phyloP scores from a whole-genome alignment of 1,140 invertebrate genomes.

The Helicoverpa zea region DNA sequence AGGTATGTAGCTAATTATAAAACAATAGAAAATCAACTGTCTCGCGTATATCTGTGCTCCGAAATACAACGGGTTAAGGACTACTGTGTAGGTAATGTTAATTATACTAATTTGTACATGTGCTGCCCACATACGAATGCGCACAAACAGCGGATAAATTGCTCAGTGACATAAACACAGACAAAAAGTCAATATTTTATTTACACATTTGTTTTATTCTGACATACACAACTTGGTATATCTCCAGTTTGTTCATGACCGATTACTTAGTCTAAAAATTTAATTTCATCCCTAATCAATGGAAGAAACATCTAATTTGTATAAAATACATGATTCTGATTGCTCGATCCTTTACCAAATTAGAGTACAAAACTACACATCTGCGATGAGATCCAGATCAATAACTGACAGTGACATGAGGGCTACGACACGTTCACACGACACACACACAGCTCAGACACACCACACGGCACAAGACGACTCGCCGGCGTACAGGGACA shows the following conservation, averaged over 20 bases:
- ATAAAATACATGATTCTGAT: constrained; percentile 85
- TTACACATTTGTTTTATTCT: constrained; percentile 82
- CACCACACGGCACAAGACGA: constrained; percentile 51
- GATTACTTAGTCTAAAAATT: constrained; percentile 77
- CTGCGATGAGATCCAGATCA: constrained; percentile 82
- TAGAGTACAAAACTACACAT: constrained; percentile 81
- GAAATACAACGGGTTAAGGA: no score
- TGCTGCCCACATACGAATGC: neutral
- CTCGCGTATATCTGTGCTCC: no score
- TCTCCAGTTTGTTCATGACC: constrained; percentile 84
- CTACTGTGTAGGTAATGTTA: no score
- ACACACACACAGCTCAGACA: constrained; percentile 59
- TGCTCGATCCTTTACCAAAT: constrained; percentile 77
- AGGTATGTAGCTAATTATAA: no score
- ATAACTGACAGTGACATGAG: constrained; percentile 54
- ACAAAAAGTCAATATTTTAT: constrained; percentile 82
- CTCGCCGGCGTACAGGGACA: constrained; percentile 59
- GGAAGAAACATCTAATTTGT: constrained; percentile 81
- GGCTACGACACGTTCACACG: constrained; percentile 54
- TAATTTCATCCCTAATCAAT: constrained; percentile 80
- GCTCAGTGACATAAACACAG: constrained; percentile 55
- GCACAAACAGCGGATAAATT: neutral
- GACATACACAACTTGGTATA: constrained; percentile 81
- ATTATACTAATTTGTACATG: neutral
- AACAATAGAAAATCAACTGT: no score